Conservation (phyloP, 1,140 invertebrate genomes). For the Tribolium madens region DNA sequence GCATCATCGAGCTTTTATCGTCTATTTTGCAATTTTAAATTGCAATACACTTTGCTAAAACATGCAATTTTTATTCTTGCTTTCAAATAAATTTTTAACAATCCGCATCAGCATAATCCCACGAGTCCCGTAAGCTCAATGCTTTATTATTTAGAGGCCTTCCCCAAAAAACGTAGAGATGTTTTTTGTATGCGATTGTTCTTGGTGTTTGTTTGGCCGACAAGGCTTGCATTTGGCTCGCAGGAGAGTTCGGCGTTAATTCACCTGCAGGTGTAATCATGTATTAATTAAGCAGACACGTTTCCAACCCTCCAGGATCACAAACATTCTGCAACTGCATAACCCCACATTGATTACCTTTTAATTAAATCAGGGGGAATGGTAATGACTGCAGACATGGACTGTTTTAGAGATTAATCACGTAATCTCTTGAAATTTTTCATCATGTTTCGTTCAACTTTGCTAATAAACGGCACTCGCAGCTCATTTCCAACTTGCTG, state of each 20-base stretch:
- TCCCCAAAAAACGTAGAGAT: slow-evolving; percentile 26
- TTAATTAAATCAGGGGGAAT: slow-evolving; percentile 52
- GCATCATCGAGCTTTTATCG: slow-evolving; percentile 21
- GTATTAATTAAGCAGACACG: slow-evolving; percentile 56
- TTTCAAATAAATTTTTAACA: slow-evolving; percentile 36
- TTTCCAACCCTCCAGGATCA: slow-evolving; percentile 43
- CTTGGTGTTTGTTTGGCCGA: slow-evolving; percentile 5
- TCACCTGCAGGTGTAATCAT: slow-evolving; percentile 55
- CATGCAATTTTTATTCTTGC: slow-evolving; percentile 37
- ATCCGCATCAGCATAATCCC: slow-evolving; percentile 36
- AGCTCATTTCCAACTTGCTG: background rate
- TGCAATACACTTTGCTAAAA: slow-evolving; percentile 37
- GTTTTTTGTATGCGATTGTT: slow-evolving; percentile 24
- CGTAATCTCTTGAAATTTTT: background rate
- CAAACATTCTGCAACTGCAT: slow-evolving; percentile 53
- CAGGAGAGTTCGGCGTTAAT: slow-evolving; percentile 11
- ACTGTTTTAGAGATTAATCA: background rate
- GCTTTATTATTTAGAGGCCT: slow-evolving; percentile 29
- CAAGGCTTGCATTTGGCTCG: background rate
- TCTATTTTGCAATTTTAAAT: slow-evolving; percentile 37
- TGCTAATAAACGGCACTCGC: background rate
- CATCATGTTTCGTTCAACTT: background rate
- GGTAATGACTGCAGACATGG: background rate
- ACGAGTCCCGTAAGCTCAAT: slow-evolving; percentile 30
- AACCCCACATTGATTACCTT: slow-evolving; percentile 53